phyloP scores from a whole-genome alignment of 2,797 vertebrate species.

The Myripristis jacobus region DNA sequence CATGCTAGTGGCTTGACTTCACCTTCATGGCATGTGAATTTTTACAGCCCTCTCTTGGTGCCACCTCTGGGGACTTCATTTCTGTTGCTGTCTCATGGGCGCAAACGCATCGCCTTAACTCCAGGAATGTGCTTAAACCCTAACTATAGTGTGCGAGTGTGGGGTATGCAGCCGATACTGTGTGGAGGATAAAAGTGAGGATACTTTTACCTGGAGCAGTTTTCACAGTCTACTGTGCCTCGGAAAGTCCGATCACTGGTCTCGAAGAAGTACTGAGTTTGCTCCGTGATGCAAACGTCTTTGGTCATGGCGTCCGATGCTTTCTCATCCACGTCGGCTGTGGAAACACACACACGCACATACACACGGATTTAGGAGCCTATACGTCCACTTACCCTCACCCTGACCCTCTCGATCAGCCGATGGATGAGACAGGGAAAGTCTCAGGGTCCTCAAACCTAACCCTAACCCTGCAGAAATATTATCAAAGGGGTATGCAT shows the following conservation, averaged over 20 bases:
- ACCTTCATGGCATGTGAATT: conserved; percentile 73
- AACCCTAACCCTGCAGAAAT: not conserved
- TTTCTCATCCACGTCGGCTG: conserved; percentile 91
- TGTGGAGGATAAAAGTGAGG: no score
- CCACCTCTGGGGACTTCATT: conserved; percentile 48
- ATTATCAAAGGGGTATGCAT: no score
- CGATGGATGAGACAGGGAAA: no score
- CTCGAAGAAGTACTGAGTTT: conserved; percentile 95
- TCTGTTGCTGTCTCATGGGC: conserved; percentile 52
- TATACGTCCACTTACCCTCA: conserved; percentile 9
- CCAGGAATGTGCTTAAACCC: no score
- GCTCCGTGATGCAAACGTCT: conserved; percentile 95
- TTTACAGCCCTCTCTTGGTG: conserved; percentile 50
- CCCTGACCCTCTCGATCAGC: no score
- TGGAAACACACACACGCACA: conserved; percentile 28
- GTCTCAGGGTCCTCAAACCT: no score
- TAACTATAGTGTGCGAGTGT: not conserved
- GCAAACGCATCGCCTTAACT: conserved; percentile 17
- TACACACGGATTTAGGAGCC: conserved; percentile 1
- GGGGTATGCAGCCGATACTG: not conserved
- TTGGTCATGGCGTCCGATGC: conserved; percentile 81
- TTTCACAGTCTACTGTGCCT: conserved; percentile 89
- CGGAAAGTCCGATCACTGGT: conserved; percentile 84
- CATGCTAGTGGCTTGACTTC: conserved; percentile 63
- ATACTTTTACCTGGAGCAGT: conserved; percentile 91